A percentile compares a stretch with the other conserved stretches of the same genome.
These are phyloP conservation scores for Polietes domitor DNA, from an alignment of 2,888 invertebrate genomes.

Conservation along the genomic window DNA sequence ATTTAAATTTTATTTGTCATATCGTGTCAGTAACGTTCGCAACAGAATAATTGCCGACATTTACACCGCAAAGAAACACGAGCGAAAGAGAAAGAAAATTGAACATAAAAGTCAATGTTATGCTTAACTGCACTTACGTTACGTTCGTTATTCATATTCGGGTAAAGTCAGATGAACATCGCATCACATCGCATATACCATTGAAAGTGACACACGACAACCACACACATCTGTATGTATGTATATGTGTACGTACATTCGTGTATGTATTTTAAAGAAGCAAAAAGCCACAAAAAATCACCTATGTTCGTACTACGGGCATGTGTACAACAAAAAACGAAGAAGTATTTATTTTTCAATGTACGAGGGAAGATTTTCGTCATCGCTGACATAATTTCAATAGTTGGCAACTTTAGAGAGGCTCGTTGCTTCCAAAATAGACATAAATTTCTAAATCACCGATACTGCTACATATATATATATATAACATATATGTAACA, in stretches of 20 bases:
- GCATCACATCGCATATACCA: neutral
- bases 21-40: neutral
- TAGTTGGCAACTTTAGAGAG: no score
- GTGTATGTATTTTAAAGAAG: neutral
- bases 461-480: no score
- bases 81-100: neutral
- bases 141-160: constrained; percentile 30
- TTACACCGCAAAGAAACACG: neutral
- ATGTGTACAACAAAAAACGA: neutral
- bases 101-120: constrained; percentile 20
- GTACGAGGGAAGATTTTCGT: neutral
- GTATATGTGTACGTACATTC: neutral
- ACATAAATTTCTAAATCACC: no score
- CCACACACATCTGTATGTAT: neutral
- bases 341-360: neutral
- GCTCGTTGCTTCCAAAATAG: no score
- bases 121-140: constrained; percentile 20
- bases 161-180: neutral
- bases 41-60: neutral
- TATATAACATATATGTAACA: no score
- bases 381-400: no score
- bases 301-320: neutral
- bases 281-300: neutral
- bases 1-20: constrained; percentile 1
- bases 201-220: neutral